These are phyloP conservation scores for Deladenus siricidicola DNA, from an alignment of 2,888 invertebrate genomes.

Conservation along the genomic window DNA sequence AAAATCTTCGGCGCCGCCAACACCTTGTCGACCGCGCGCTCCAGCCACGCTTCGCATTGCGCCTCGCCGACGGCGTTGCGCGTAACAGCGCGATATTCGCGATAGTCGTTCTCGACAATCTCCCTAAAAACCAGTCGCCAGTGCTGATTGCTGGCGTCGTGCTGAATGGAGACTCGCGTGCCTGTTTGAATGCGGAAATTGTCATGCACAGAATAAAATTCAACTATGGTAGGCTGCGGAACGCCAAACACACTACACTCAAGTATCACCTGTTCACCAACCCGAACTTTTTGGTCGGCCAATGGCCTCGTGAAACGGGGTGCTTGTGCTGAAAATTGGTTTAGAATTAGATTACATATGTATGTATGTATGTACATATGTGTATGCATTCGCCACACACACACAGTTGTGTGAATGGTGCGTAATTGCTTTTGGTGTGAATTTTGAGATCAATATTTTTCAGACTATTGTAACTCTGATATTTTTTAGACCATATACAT, in stretches of 20 bases:
- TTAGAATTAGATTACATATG: no score
- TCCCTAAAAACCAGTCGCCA: conserved; percentile 56
- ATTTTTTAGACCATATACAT: no score
- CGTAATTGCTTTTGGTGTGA: no score
- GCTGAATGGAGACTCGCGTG: conserved; percentile 40
- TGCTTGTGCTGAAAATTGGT: conserved; percentile 42
- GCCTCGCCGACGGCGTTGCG: conserved; percentile 58
- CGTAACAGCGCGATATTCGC: conserved; percentile 62
- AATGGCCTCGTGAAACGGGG: conserved; percentile 49
- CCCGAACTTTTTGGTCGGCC: conserved; percentile 34
- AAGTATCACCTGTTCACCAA: conserved; percentile 48
- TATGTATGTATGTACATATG: no score
- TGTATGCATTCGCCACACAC: no score
- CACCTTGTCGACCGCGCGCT: conserved; percentile 5
- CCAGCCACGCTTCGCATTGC: conserved; percentile 5
- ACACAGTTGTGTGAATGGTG: no score
- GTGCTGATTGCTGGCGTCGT: conserved; percentile 48
- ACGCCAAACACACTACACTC: conserved; percentile 50
- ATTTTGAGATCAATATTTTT: no score
- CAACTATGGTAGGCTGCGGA: conserved; percentile 50
- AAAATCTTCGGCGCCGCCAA: conserved; percentile 25
- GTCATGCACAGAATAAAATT: conserved; percentile 40
- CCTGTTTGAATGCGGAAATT: conserved; percentile 29
- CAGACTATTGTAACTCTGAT: no score
- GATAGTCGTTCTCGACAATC: conserved; percentile 57